Percentiles rank a stretch among this genome's conserved stretches.
phyloP scores from a whole-genome alignment of 2,888 invertebrate species.

The Ennomos quercinarius region DNA sequence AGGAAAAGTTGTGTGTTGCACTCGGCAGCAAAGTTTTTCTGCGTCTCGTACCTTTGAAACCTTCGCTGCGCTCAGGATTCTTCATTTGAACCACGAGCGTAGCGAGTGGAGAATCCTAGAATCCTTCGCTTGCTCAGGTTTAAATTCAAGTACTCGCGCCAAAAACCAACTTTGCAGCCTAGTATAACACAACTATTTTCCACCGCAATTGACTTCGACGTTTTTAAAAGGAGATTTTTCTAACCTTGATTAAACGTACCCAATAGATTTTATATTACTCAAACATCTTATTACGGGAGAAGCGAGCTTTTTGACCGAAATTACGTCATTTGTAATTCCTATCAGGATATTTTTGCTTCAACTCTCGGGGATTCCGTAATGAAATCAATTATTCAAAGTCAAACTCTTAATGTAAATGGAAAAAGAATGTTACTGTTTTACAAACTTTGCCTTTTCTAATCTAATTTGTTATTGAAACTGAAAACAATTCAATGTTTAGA shows the following conservation, averaged over 20 bases:
- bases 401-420: conserved; percentile 25
- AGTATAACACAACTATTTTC: too few relatives aligned
- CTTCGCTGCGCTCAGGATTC: too few relatives aligned
- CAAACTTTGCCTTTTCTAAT: conserved; percentile 19
- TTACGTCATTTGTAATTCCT: conserved; percentile 30
- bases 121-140: too few relatives aligned
- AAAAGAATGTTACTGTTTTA: conserved; percentile 16
- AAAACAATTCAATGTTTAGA: conserved; percentile 1
- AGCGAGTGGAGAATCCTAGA: too few relatives aligned
- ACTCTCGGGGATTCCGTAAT: conserved; percentile 24
- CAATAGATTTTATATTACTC: conserved; percentile 6
- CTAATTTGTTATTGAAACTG: conserved; percentile 3
- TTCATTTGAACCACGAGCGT: too few relatives aligned
- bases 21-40: too few relatives aligned
- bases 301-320: conserved; percentile 16
- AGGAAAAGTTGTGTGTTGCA: too few relatives aligned
- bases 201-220: too few relatives aligned
- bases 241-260: conserved; percentile 2
- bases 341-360: conserved; percentile 26
- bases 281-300: conserved; percentile 15
- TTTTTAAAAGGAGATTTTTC: too few relatives aligned
- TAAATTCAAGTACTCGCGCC: too few relatives aligned
- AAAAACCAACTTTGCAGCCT: too few relatives aligned
- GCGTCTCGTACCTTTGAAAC: too few relatives aligned
- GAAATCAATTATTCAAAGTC: conserved; percentile 36